phyloP scores from a whole-genome alignment of 2,113 vertebrate genomes.

The Myiozetetes cayanensis region DNA sequence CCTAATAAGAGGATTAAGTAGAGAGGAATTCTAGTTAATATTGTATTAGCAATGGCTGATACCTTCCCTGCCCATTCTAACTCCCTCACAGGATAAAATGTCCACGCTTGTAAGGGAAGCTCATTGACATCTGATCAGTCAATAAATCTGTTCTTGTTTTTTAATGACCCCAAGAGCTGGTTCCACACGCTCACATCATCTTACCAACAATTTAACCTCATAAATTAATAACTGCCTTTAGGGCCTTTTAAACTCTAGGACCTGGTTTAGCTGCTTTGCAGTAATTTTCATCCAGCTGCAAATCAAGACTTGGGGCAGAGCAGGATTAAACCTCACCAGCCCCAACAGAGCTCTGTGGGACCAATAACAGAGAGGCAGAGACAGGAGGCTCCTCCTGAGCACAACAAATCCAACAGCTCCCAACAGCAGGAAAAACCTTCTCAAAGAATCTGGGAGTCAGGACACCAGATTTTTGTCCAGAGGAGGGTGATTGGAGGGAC shows the following conservation, averaged over 20 bases:
- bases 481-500: not conserved
- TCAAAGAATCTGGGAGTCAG: not conserved
- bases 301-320: not conserved
- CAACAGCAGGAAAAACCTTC: not conserved
- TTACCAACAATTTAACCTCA: slow-evolving; percentile 22
- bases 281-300: not conserved
- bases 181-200: slow-evolving; percentile 2
- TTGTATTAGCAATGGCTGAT: slow-evolving; percentile 38
- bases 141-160: slow-evolving; percentile 21
- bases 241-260: not conserved
- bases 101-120: slow-evolving; percentile 31
- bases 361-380: not conserved
- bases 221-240: slow-evolving; percentile 18
- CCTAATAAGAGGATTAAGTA: slow-evolving; percentile 66
- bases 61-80: not conserved
- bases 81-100: slow-evolving; percentile 24
- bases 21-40: slow-evolving; percentile 54
- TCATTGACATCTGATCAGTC: slow-evolving; percentile 32
- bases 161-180: slow-evolving; percentile 38
- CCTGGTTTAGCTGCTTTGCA: not conserved
- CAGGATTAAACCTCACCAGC: not conserved
- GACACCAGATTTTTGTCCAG: not conserved
- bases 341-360: not conserved
- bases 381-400: not conserved
- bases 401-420: not conserved